Evolutionary conservation across 2,888 invertebrate species (phyloP).

Genomic region (Dioctria rufipes): DNA sequence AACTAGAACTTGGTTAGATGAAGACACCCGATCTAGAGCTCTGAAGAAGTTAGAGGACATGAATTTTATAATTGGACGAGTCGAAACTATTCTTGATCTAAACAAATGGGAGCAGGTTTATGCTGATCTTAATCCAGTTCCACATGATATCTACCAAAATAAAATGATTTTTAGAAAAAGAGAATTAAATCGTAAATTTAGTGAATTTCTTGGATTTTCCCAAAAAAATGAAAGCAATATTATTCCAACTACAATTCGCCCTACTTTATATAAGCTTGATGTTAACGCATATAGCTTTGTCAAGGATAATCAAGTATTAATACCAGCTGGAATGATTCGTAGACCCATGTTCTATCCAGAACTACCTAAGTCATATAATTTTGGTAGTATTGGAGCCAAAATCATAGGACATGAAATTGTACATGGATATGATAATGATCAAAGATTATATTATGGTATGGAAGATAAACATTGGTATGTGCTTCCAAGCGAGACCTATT

Average conservation of each 20-base stretch:
- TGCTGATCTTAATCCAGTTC: not conserved
- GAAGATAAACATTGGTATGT: not conserved
- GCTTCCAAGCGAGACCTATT: not conserved
- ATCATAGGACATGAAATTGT: conserved; percentile 46
- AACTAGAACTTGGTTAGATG: conserved; percentile 12
- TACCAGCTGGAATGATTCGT: conserved; percentile 32
- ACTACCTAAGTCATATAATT: conserved; percentile 45
- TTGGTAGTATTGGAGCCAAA: conserved; percentile 28
- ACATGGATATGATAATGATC: conserved; percentile 32
- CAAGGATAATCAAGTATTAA: not conserved
- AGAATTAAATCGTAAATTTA: too few species aligned
- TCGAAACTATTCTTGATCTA: not conserved
- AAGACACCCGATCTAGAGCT: not conserved
- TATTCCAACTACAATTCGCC: too few species aligned
- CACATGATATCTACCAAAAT: too few species aligned
- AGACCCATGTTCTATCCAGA: conserved; percentile 31
- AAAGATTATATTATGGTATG: not conserved
- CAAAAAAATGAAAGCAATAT: too few species aligned
- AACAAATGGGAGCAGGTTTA: not conserved
- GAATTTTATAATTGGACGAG: conserved; percentile 3
- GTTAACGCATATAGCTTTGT: conserved; percentile 29
- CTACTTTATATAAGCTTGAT: not conserved
- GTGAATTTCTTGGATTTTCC: too few species aligned
- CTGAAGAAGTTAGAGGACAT: conserved; percentile 1
- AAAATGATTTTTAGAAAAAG: too few species aligned